Percentiles rank a stretch among this genome's conserved stretches.
Conservation (phyloP, 2,113 vertebrate species). For the Grallaria varia region DNA sequence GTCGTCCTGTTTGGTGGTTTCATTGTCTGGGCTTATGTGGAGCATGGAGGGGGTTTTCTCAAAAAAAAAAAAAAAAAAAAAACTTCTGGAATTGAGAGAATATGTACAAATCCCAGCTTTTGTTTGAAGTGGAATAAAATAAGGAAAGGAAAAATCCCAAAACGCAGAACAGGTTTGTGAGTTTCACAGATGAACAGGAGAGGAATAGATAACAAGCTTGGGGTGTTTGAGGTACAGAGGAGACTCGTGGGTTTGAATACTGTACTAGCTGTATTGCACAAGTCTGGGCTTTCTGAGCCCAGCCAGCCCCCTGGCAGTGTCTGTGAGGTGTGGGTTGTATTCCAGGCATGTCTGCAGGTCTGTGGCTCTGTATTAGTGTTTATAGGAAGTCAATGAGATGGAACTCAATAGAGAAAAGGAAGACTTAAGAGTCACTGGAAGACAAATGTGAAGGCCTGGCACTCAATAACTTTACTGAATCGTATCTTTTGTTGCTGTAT, state of each 20-base stretch:
- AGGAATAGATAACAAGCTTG: background rate
- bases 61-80: background rate
- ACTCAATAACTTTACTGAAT: conserved; percentile 67
- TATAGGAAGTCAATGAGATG: conserved; percentile 75
- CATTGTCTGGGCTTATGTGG: background rate
- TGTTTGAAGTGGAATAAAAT: rapidly evolving
- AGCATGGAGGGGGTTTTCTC: background rate
- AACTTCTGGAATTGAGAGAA: background rate
- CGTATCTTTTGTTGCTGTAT: conserved; percentile 31
- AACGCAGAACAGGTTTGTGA: background rate
- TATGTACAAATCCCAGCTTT: background rate
- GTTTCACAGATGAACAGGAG: background rate
- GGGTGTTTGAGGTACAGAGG: background rate
- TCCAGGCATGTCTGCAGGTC: conserved; percentile 60
- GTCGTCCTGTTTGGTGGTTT: background rate
- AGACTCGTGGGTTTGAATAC: rapidly evolving
- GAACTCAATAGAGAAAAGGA: conserved; percentile 69
- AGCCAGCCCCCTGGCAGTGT: background rate
- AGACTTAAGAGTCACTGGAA: conserved; percentile 68
- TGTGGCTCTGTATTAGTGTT: conserved; percentile 67
- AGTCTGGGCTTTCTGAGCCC: background rate
- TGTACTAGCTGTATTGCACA: rapidly evolving
- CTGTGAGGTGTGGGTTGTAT: conserved; percentile 46
- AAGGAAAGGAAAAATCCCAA: background rate
- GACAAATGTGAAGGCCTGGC: conserved; percentile 67